These are phyloP conservation scores for Kryptolebias marmoratus DNA, from an alignment of 2,113 vertebrate species.

Conservation along the genomic window DNA sequence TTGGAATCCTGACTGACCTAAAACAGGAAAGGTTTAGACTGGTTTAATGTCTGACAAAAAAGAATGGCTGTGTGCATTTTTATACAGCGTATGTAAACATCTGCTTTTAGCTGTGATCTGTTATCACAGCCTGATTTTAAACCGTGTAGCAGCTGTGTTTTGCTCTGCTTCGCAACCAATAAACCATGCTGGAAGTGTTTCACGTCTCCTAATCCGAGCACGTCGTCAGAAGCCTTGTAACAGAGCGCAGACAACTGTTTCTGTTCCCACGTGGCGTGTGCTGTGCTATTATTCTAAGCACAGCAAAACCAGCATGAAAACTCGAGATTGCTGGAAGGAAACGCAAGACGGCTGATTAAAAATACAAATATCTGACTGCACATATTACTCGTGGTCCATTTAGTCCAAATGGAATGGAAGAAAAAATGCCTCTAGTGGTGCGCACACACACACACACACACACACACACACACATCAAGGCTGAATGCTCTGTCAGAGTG, in stretches of 20 bases:
- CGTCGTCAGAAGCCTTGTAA: slow-evolving; percentile 7
- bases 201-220: slow-evolving; percentile 18
- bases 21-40: too few relatives aligned
- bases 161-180: neutral
- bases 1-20: too few relatives aligned
- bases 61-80: too few relatives aligned
- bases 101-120: neutral
- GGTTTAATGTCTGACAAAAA: too few relatives aligned
- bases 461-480: slow-evolving; percentile 9
- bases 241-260: slow-evolving; percentile 12
- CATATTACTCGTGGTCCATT: slow-evolving; percentile 40
- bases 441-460: too few relatives aligned
- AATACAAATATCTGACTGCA: slow-evolving; percentile 40
- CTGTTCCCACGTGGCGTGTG: slow-evolving; percentile 10
- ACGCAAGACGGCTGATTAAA: slow-evolving; percentile 34
- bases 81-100: too few relatives aligned
- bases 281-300: slow-evolving; percentile 10
- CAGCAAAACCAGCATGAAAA: slow-evolving; percentile 22
- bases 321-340: slow-evolving; percentile 9
- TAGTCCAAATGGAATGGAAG: slow-evolving; percentile 33
- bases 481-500: slow-evolving; percentile 9
- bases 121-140: neutral
- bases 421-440: slow-evolving; percentile 29
- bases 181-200: slow-evolving; percentile 4
- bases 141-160: neutral